These are phyloP conservation scores for Brachionus asplanchnoidis DNA, from an alignment of 1,140 invertebrate species.

Conservation along the genomic window DNA sequence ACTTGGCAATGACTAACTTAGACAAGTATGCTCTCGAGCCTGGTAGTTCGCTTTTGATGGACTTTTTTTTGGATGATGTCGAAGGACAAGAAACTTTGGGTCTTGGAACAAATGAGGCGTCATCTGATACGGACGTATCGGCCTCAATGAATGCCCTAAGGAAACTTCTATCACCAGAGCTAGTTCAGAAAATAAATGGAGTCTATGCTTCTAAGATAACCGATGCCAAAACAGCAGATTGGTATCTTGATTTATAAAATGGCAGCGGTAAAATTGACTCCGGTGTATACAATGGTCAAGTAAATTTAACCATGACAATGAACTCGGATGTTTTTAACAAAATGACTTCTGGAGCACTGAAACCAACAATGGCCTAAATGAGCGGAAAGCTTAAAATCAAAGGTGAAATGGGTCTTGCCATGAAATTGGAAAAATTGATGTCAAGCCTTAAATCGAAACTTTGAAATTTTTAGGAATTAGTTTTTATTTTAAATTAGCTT, in stretches of 20 bases:
- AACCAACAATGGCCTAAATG: constrained; percentile 87
- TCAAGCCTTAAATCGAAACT: constrained; percentile 27
- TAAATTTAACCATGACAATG: constrained; percentile 81
- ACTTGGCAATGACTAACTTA: constrained; percentile 75
- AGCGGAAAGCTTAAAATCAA: constrained; percentile 88
- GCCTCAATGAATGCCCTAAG: constrained; percentile 67
- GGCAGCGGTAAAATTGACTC: constrained; percentile 71
- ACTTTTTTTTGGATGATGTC: constrained; percentile 79
- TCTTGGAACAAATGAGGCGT: background rate
- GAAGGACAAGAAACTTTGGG: background rate
- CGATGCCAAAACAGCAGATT: constrained; percentile 68
- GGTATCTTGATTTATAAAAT: constrained; percentile 84
- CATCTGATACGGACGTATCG: constrained; percentile 58
- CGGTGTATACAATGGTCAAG: constrained; percentile 63
- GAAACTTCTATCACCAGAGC: constrained; percentile 65
- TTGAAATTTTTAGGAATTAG: background rate
- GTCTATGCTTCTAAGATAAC: constrained; percentile 81
- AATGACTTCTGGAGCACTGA: constrained; percentile 70
- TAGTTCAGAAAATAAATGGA: constrained; percentile 75
- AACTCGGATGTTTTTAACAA: constrained; percentile 63
- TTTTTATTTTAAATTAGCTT: background rate
- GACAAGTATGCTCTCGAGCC: constrained; percentile 65
- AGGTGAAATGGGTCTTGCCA: constrained; percentile 85
- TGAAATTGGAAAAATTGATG: constrained; percentile 84
- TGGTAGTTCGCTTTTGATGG: constrained; percentile 62